These are phyloP conservation scores for Brachionus koreanus DNA, from an alignment of 1,140 invertebrate species.

Conservation along the genomic window DNA sequence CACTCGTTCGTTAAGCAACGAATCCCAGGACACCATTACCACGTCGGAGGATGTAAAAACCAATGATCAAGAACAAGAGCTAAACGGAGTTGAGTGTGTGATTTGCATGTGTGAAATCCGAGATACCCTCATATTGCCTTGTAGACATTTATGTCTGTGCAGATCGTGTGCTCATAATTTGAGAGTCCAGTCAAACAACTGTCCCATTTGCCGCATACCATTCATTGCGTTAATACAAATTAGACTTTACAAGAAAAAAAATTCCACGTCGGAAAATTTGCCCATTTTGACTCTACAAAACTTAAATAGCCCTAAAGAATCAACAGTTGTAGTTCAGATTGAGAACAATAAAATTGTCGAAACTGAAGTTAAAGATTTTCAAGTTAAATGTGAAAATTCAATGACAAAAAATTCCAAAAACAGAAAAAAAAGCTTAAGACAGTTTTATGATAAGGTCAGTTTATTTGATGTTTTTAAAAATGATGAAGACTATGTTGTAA, in stretches of 20 bases:
- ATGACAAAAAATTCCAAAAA: neutral
- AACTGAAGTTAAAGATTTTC: neutral
- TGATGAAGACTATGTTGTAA: neutral
- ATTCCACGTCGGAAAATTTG: neutral
- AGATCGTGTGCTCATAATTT: conserved; percentile 93
- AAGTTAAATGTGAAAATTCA: conserved; percentile 8
- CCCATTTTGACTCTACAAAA: conserved; percentile 1
- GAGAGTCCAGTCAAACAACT: conserved; percentile 82
- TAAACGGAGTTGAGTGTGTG: conserved; percentile 94
- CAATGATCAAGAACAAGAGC: conserved; percentile 75
- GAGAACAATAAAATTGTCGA: neutral
- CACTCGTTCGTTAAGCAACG: neutral
- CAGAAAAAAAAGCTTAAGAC: neutral
- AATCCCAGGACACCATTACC: neutral
- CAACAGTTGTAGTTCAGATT: conserved; percentile 8
- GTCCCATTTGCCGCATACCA: conserved; percentile 93
- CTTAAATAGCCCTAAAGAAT: neutral
- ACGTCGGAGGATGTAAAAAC: conserved; percentile 28
- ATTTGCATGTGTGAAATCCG: conserved; percentile 97
- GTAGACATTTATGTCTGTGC: conserved; percentile 93
- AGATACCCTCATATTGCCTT: conserved; percentile 95
- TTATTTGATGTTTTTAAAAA: conserved; percentile 5
- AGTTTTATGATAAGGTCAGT: neutral
- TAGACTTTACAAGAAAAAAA: conserved; percentile 78
- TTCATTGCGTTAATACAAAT: conserved; percentile 94